A percentile compares a stretch with the other conserved stretches of the same genome.
These are phyloP conservation scores for Drosophila equinoxialis DNA, from an alignment of 1,140 invertebrate genomes.

Conservation along the genomic window DNA sequence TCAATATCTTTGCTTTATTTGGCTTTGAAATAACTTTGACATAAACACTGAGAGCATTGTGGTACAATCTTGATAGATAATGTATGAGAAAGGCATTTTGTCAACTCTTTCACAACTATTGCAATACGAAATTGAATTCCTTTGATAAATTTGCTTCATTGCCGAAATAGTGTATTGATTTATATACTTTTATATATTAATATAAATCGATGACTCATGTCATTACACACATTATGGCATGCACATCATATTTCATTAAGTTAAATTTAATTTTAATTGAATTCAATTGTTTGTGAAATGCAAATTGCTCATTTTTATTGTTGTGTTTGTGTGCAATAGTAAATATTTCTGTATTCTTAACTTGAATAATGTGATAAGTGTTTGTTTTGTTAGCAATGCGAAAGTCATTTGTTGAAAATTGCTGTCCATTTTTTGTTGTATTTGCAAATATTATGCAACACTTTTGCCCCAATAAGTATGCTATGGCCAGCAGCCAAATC, in stretches of 20 bases:
- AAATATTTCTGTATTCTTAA: conserved; percentile 22
- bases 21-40: too few relatives aligned
- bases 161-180: too few relatives aligned
- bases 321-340: conserved; percentile 17
- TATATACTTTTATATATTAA: background rate
- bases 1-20: too few relatives aligned
- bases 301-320: conserved; percentile 37
- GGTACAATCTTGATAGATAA: too few relatives aligned
- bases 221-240: conserved; percentile 40
- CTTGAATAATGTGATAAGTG: conserved; percentile 48
- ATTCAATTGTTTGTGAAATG: conserved; percentile 64
- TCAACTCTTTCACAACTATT: too few relatives aligned
- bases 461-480: conserved; percentile 70
- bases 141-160: too few relatives aligned
- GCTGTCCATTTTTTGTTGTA: conserved; percentile 40
- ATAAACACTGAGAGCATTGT: too few relatives aligned
- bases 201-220: conserved; percentile 50
- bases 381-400: background rate
- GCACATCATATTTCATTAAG: conserved; percentile 6
- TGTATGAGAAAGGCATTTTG: too few relatives aligned
- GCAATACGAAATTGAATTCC: too few relatives aligned
- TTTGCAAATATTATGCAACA: conserved; percentile 75
- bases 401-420: conserved; percentile 48
- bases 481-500: conserved; percentile 38
- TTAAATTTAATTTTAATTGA: conserved; percentile 66